Evolutionary conservation across 1,140 invertebrate genomes (phyloP).

Genomic region (Caerostris darwini): DNA sequence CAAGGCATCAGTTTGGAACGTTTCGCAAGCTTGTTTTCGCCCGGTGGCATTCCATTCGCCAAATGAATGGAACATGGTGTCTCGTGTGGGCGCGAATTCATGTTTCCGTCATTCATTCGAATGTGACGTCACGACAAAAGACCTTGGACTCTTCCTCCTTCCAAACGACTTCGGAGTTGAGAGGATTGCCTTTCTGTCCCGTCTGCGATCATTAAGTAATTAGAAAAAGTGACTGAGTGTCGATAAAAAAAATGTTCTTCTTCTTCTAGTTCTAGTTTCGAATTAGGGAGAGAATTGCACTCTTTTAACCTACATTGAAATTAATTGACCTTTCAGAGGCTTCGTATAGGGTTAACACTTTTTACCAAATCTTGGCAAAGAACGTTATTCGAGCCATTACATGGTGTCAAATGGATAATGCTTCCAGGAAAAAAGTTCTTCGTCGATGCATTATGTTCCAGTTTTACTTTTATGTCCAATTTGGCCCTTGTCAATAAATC

Average conservation of each 20-base stretch:
- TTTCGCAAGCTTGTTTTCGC: conserved; percentile 14
- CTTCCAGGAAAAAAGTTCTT: too few species aligned
- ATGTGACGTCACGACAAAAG: conserved; percentile 12
- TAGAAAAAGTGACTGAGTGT: conserved; percentile 40
- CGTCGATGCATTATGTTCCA: too few species aligned
- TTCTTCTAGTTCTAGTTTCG: conserved; percentile 1
- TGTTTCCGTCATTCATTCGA: conserved; percentile 22
- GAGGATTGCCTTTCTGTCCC: conserved; percentile 3
- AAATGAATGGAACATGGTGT: conserved; percentile 26
- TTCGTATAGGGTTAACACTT: background rate
- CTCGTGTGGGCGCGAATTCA: conserved; percentile 16
- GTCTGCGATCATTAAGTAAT: conserved; percentile 37
- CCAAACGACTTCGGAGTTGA: background rate
- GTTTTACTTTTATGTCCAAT: too few species aligned
- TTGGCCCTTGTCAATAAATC: too few species aligned
- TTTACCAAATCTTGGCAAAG: background rate
- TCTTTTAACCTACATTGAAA: conserved; percentile 12
- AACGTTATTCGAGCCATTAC: too few species aligned
- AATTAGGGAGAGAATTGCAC: background rate
- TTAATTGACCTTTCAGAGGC: conserved; percentile 21
- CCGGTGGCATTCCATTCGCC: background rate
- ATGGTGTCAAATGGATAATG: too few species aligned
- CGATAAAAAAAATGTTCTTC: background rate
- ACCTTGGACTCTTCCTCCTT: conserved; percentile 37
- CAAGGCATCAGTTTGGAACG: background rate